Evolutionary conservation across 2,113 vertebrate species (phyloP).

Genomic region (Etia nguti): DNA sequence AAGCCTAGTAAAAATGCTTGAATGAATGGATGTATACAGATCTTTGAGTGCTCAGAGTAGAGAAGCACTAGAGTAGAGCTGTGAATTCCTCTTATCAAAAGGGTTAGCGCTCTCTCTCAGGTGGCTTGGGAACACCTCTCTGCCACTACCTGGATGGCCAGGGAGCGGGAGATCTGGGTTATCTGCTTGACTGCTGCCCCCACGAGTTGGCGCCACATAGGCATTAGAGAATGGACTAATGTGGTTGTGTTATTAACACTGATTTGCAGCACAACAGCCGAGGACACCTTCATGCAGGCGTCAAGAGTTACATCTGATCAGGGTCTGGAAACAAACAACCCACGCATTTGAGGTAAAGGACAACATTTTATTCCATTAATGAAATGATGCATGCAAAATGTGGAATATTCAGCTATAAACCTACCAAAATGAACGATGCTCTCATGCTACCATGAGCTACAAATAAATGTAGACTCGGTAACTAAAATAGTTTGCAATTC

Average conservation of each 20-base stretch:
- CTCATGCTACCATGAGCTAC: not conserved
- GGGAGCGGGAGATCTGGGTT: not conserved
- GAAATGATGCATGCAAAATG: not conserved
- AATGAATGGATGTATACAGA: not conserved
- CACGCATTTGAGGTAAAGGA: not conserved
- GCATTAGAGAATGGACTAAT: not conserved
- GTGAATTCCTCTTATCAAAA: not conserved
- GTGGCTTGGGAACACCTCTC: not conserved
- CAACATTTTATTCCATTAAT: slow-evolving; percentile 1
- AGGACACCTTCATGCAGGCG: not conserved
- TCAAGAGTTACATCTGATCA: not conserved
- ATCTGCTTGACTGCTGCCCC: not conserved
- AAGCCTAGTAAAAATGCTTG: not conserved
- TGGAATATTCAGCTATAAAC: not conserved
- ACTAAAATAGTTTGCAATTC: not conserved
- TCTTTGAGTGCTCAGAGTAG: not conserved
- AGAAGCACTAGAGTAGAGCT: not conserved
- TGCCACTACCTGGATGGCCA: not conserved
- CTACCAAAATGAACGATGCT: not conserved
- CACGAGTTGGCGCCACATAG: not conserved
- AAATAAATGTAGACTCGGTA: not conserved
- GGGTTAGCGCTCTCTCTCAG: not conserved
- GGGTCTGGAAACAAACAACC: not conserved
- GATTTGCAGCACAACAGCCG: not conserved
- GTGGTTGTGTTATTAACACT: not conserved